These are phyloP conservation scores for Canis aureus DNA, from an alignment of 2,113 vertebrate genomes.

Conservation along the genomic window DNA sequence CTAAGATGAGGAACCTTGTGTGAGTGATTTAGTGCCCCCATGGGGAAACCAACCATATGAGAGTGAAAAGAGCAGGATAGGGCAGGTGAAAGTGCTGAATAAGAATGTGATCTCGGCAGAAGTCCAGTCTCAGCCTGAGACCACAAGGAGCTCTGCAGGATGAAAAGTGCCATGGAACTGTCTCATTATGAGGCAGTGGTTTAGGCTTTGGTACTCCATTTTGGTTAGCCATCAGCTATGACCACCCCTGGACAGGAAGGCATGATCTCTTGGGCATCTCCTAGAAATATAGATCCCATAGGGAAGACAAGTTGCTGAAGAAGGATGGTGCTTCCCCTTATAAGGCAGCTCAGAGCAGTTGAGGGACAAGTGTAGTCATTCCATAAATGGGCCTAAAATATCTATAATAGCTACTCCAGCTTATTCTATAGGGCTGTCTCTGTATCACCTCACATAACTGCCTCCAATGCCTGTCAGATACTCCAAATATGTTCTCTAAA, in stretches of 20 bases:
- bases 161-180: too few relatives aligned
- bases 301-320: not conserved
- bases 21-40: not conserved
- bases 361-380: fast-evolving
- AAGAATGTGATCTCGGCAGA: not conserved
- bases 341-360: not conserved
- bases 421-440: not conserved
- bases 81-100: fast-evolving
- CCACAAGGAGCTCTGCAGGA: not conserved
- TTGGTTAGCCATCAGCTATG: not conserved
- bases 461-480: not conserved
- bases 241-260: not conserved
- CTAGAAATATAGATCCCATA: not conserved
- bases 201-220: not conserved
- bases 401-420: too few relatives aligned
- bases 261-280: not conserved
- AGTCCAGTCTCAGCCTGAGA: not conserved
- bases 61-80: not conserved
- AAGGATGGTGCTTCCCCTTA: not conserved
- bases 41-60: not conserved
- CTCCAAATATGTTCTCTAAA: not conserved
- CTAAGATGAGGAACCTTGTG: not conserved
- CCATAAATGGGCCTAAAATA: not conserved
- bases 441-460: not conserved
- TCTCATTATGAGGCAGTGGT: not conserved